Conservation (phyloP, 1,140 invertebrate species). For the Drosophila parvula region DNA sequence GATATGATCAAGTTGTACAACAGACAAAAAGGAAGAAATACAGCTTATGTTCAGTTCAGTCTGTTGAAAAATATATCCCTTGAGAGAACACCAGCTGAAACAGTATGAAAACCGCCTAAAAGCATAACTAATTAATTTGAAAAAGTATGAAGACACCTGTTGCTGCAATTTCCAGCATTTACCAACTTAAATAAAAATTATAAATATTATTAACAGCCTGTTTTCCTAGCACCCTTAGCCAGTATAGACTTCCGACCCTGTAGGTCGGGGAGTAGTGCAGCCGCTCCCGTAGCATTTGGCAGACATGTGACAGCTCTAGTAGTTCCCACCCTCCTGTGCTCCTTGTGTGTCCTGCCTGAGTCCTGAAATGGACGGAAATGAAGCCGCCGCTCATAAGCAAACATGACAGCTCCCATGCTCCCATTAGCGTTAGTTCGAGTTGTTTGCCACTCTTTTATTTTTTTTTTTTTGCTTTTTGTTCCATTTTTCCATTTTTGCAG, state of each 20-base stretch:
- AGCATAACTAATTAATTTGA: neutral
- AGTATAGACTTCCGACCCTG: neutral
- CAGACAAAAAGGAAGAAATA: neutral
- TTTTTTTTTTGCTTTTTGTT: neutral
- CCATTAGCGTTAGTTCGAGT: slow-evolving; percentile 63
- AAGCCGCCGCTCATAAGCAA: slow-evolving; percentile 68
- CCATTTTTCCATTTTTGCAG: neutral
- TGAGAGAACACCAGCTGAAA: neutral
- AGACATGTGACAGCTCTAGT: slow-evolving; percentile 67
- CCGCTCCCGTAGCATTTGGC: slow-evolving; percentile 29
- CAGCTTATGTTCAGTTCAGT: neutral
- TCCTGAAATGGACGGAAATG: slow-evolving; percentile 54
- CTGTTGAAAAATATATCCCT: neutral
- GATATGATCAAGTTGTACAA: neutral
- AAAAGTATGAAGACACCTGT: neutral
- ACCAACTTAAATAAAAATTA: neutral
- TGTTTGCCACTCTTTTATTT: slow-evolving; percentile 35
- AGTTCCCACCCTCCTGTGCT: slow-evolving; percentile 20
- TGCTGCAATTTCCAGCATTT: neutral
- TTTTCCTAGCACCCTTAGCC: neutral
- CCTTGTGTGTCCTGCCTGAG: slow-evolving; percentile 15
- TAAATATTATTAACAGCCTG: neutral
- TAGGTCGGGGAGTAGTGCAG: slow-evolving; percentile 1
- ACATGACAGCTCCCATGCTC: slow-evolving; percentile 73
- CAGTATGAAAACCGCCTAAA: neutral